Conservation (phyloP, 2,888 invertebrate species). For the Neuroscelio doddi region DNA sequence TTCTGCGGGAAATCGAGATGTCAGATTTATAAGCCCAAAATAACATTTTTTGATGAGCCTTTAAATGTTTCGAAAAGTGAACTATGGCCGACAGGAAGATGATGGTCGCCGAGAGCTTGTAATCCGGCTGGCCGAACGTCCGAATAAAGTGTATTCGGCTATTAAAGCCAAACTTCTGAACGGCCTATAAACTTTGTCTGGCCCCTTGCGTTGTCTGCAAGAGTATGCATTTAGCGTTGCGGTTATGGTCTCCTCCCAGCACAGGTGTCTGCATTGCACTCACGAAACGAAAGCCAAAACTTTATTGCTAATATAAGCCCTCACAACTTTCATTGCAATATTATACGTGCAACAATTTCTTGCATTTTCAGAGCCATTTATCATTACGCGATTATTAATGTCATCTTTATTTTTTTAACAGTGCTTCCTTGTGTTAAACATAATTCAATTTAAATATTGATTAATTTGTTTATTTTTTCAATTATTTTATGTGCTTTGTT, state of each 20-base stretch:
- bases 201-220: conserved; percentile 64
- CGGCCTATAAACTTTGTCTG: conserved; percentile 72
- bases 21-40: too few species aligned
- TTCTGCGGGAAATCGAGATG: too few species aligned
- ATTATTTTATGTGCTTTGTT: conserved; percentile 8
- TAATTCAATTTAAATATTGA: too few species aligned
- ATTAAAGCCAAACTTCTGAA: conserved; percentile 68
- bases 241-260: conserved; percentile 57
- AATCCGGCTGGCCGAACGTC: conserved; percentile 35
- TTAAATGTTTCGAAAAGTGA: conserved; percentile 9
- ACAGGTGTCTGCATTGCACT: conserved; percentile 47
- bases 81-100: conserved; percentile 8
- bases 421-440: too few species aligned
- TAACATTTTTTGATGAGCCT: too few species aligned
- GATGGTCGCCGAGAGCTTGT: conserved; percentile 30
- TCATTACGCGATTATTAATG: conserved; percentile 41
- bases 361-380: too few species aligned
- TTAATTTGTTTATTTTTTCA: too few species aligned
- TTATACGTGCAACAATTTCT: too few species aligned
- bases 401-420: conserved; percentile 14
- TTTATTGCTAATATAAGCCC: conserved; percentile 40
- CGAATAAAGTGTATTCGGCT: conserved; percentile 66
- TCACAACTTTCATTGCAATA: conserved; percentile 27
- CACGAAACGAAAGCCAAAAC: conserved; percentile 25
- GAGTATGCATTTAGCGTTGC: conserved; percentile 63